phyloP scores from a whole-genome alignment of 92 coral and sea anemone genomes.

The Porites cylindrica region DNA sequence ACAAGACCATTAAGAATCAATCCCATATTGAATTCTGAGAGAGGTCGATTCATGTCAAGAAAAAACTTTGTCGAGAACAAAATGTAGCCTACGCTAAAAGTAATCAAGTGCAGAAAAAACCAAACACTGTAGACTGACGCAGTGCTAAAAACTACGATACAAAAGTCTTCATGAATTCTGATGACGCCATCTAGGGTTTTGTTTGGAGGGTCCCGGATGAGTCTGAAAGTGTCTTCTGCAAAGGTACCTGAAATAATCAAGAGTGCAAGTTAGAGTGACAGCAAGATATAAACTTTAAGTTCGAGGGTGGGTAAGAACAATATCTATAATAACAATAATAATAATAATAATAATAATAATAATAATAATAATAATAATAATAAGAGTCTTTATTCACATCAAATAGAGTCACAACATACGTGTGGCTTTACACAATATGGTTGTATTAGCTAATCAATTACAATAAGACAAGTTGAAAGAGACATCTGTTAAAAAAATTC shows the following conservation, averaged over 20 bases:
- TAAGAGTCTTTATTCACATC: too few relatives aligned
- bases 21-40: background rate
- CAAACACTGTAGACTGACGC: conserved; percentile 73
- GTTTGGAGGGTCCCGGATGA: conserved; percentile 21
- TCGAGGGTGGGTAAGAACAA: too few relatives aligned
- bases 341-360: too few relatives aligned
- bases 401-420: too few relatives aligned
- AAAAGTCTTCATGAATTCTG: conserved; percentile 72
- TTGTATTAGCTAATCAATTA: too few relatives aligned
- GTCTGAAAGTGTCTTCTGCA: conserved; percentile 33
- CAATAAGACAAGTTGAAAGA: too few relatives aligned
- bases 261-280: too few relatives aligned
- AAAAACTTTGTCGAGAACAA: conserved; percentile 26
- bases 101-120: conserved; percentile 78
- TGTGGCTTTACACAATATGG: too few relatives aligned
- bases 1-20: conserved; percentile 24
- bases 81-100: conserved; percentile 61
- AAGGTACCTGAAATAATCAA: conserved; percentile 30
- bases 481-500: too few relatives aligned
- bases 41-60: background rate
- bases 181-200: conserved; percentile 39
- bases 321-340: too few relatives aligned
- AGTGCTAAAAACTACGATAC: conserved; percentile 66
- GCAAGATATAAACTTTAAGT: too few relatives aligned
- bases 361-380: too few relatives aligned